Base-by-base conservation (phyloP, 2,888 invertebrate genomes). In the Drosophila barbarae region DNA sequence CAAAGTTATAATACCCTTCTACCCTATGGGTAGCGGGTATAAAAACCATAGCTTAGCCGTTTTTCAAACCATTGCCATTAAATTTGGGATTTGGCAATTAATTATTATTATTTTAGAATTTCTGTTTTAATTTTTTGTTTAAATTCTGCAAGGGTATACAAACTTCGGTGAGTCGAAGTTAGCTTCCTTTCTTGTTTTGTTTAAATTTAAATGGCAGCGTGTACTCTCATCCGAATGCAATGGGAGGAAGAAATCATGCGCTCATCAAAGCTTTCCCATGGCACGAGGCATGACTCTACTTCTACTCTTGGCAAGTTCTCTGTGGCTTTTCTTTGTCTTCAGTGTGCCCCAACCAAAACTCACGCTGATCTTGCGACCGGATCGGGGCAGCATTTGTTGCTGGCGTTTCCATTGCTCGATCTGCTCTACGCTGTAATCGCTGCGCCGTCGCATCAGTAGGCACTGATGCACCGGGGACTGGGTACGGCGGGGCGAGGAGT, bases 401-500 rank as follows among this genome's bases (percentile, higher is more conserved):
- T 81, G 83, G 7, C 83, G 84, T 58, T 84, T 81, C 75, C 79
- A 79, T 61, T 79, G 84, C 71, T 81, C 84, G 69, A 81, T 79
- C 69, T 81, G 84, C 50, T 81, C 81, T n/a, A 81, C 79, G 55
- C 81, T 81, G 65, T 85, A 87, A 58, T 86, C 87, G 71, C 83
- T 87, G 64, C 87, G 87, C 51, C 87, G 83, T 23, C 87, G 86
- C 74, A 87, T 55, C 32, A 87, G 69, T 56, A 87, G 49, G 71
- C 87, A 87, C 61, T 77, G 85, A 61, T 83, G 84, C 52, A 84
- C 77, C 6, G 86, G 84, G 5, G 86, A 85, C 26, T 73, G 76
- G 18, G 74, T 71, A n/a, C 76, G 77, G 30, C 73, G 77, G 9
- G 83, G 80, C 6, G 85, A 77, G 36, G 71, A 67, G 68, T 74